Conservation (phyloP, 2,888 invertebrate species). For the Aplocera efformata region DNA sequence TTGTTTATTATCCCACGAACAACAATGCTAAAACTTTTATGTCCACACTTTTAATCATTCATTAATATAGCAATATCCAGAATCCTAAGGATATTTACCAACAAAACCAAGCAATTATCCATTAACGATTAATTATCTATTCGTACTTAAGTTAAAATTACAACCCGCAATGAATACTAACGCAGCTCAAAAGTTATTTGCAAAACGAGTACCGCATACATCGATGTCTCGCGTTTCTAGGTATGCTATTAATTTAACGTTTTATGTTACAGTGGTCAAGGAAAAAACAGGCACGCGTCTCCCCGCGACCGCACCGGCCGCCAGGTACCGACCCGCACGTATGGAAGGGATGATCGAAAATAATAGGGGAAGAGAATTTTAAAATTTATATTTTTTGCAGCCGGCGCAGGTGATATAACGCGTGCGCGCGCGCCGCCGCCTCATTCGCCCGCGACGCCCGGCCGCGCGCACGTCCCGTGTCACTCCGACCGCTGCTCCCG, state of each 20-base stretch:
- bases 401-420: constrained; percentile 81
- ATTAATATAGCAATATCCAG: too few species aligned
- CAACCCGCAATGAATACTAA: constrained; percentile 12
- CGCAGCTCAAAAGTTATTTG: constrained; percentile 16
- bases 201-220: constrained; percentile 22
- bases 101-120: too few species aligned
- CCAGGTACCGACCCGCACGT: constrained; percentile 78
- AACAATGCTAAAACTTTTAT: too few species aligned
- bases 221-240: constrained; percentile 26
- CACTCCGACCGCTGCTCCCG: constrained; percentile 63
- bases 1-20: too few species aligned
- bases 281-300: constrained; percentile 73
- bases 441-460: constrained; percentile 75
- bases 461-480: constrained; percentile 58
- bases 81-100: too few species aligned
- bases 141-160: constrained; percentile 2
- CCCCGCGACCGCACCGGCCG: constrained; percentile 47
- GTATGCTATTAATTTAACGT: constrained; percentile 35
- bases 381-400: constrained; percentile 80
- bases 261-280: constrained; percentile 60
- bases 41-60: too few species aligned
- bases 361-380: constrained; percentile 81
- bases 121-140: constrained; percentile 9
- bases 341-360: constrained; percentile 80
- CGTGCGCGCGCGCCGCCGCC: constrained; percentile 74